phyloP scores from a whole-genome alignment of 2,888 invertebrate genomes.

The Sphinx pinastri region DNA sequence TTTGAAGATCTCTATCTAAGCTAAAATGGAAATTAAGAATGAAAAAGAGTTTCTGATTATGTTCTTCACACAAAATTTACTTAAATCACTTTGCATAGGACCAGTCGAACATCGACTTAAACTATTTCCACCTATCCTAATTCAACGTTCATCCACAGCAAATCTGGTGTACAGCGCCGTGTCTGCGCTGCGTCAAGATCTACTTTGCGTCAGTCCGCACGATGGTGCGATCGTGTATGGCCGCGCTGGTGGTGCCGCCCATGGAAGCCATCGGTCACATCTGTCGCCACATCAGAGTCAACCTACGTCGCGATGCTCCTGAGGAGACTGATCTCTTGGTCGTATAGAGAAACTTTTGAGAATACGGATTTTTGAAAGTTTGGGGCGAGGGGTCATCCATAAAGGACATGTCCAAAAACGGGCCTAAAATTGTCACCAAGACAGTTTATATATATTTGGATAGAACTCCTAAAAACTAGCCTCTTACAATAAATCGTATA shows the following conservation, averaged over 20 bases:
- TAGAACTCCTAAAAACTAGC: too few relatives aligned
- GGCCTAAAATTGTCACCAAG: too few relatives aligned
- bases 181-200: constrained; percentile 87
- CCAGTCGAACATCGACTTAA: too few relatives aligned
- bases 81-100: too few relatives aligned
- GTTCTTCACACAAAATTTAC: too few relatives aligned
- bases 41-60: too few relatives aligned
- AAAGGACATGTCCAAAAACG: background rate
- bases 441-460: too few relatives aligned
- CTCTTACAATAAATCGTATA: too few relatives aligned
- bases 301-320: constrained; percentile 81
- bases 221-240: constrained; percentile 82
- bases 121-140: too few relatives aligned
- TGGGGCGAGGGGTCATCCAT: background rate
- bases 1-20: too few relatives aligned
- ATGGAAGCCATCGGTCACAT: constrained; percentile 85
- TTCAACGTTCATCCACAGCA: constrained; percentile 73
- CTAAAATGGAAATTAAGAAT: too few relatives aligned
- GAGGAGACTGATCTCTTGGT: constrained; percentile 72
- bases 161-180: constrained; percentile 89
- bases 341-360: constrained; percentile 46
- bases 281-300: constrained; percentile 85
- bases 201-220: constrained; percentile 85
- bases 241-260: constrained; percentile 85
- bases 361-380: too few relatives aligned